These are phyloP conservation scores for Erannis defoliaria DNA, from an alignment of 2,888 invertebrate species.

Conservation along the genomic window DNA sequence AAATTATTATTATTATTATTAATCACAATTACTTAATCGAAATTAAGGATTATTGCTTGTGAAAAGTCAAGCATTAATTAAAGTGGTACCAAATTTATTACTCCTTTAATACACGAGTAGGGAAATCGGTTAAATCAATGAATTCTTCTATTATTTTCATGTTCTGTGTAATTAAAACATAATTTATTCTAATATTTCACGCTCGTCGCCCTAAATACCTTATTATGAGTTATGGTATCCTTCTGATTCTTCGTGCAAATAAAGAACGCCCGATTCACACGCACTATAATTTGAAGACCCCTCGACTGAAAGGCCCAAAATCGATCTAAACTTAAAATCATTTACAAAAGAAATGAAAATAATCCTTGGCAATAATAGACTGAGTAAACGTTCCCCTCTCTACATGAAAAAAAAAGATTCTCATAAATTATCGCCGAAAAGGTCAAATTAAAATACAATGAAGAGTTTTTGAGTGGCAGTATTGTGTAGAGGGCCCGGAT, in stretches of 20 bases:
- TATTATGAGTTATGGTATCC: constrained; percentile 16
- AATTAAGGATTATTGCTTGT: constrained; percentile 18
- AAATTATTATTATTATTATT: too few relatives aligned
- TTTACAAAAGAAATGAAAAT: constrained; percentile 77
- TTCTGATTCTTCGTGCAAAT: constrained; percentile 18
- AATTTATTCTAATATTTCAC: background rate
- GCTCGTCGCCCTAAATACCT: constrained; percentile 1
- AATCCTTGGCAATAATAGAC: constrained; percentile 80
- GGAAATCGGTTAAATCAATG: constrained; percentile 6
- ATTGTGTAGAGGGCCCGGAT: constrained; percentile 82
- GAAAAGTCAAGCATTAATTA: constrained; percentile 28
- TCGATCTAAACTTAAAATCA: constrained; percentile 66
- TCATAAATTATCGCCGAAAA: constrained; percentile 86
- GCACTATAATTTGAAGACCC: constrained; percentile 52
- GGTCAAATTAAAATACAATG: constrained; percentile 87
- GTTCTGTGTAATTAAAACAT: constrained; percentile 14
- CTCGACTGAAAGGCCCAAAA: constrained; percentile 51
- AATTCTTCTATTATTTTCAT: constrained; percentile 15
- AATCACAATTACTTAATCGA: constrained; percentile 33
- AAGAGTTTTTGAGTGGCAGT: constrained; percentile 86
- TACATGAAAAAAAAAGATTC: constrained; percentile 73
- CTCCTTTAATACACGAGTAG: constrained; percentile 4
- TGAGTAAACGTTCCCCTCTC: constrained; percentile 80
- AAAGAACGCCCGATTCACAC: constrained; percentile 47
- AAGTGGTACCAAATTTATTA: constrained; percentile 25